Evolutionary conservation across 2,888 invertebrate species (phyloP).

Genomic region (Oxycera nigricornis): DNA sequence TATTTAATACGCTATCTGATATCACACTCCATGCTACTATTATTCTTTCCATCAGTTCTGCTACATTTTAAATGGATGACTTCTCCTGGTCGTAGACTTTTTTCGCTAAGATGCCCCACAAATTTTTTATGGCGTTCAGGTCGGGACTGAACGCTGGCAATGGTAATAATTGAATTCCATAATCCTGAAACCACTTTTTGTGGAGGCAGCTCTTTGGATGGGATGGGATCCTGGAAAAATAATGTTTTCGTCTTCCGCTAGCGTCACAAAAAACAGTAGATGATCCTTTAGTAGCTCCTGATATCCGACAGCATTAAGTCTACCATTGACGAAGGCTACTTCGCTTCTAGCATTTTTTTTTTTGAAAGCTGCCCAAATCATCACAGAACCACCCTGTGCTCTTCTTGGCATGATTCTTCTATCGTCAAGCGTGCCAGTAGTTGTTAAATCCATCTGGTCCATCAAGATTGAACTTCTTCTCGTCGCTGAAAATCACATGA

Average conservation of each 20-base stretch:
- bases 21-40: not conserved
- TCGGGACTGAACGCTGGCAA: not conserved
- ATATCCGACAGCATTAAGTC: not conserved
- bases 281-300: not conserved
- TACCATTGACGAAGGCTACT: slow-evolving; percentile 5
- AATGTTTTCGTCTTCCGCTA: not conserved
- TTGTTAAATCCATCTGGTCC: slow-evolving; percentile 42
- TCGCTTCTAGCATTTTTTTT: not conserved
- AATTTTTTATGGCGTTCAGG: not conserved
- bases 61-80: not conserved
- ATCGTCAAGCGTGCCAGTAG: slow-evolving; percentile 42
- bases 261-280: not conserved
- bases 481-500: not conserved
- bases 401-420: not conserved
- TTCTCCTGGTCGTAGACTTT: not conserved
- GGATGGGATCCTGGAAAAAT: not conserved
- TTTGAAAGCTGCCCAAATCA: slow-evolving; percentile 42
- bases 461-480: slow-evolving; percentile 42
- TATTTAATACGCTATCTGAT: not conserved
- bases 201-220: not conserved
- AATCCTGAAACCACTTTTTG: not conserved
- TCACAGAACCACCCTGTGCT: slow-evolving; percentile 31
- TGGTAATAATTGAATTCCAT: not conserved
- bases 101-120: not conserved
- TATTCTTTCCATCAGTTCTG: not conserved